Evolutionary conservation across 37 sponge, comb jelly and placozoan species (phyloP), one percentile per base, ranked within the genome.

Genomic region (Cladorhizidae sp.): DNA sequence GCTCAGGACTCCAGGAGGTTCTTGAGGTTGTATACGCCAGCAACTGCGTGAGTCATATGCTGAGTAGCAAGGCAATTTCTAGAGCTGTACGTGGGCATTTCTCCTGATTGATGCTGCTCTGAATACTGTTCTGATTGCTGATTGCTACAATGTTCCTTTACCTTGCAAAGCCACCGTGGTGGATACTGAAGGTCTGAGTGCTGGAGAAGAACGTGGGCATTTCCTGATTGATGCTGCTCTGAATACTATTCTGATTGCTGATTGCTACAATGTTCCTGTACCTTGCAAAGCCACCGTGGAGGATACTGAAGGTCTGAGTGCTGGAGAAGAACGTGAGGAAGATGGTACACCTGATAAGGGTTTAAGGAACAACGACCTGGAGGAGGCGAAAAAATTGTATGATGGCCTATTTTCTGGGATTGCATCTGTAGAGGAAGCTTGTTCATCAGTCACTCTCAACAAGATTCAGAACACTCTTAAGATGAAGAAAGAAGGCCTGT

Each of bases 91-190:
- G 78, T 29, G 78, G 49, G 12, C 78, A 78, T 39, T 29, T n/a
- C 55, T 78, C 49, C 5, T 78, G 35, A 45, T 63, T 78, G 79
- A 65, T 39, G 68, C 79, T 40, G 79, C 79, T 33, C 67, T 63
- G 49, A 78, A 63, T 78, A n/a, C n/a, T n/a, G n/a, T n/a, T n/a
- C n/a, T n/a, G n/a, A n/a, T n/a, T n/a, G n/a, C n/a, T n/a, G n/a
- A 49, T 67, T 64, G 29, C 36, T 5, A 17, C 41, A 7, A 23
- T 76, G 38, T 43, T 25, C 3, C 23, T 20, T 21, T 33, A 21
- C 25, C 28, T 73, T 18, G 37, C 22, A 42, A 50, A 25, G 50
- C 74, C 74, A n/a, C n/a, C n/a, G n/a, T n/a, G n/a, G n/a, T n/a
- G n/a, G n/a, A n/a, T n/a, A n/a, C n/a, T n/a, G n/a, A n/a, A n/a